Percentiles rank a stretch among this genome's conserved stretches.
Evolutionary conservation across 2,113 vertebrate species (phyloP).

Genomic region (Paracanthobrama guichenoti): DNA sequence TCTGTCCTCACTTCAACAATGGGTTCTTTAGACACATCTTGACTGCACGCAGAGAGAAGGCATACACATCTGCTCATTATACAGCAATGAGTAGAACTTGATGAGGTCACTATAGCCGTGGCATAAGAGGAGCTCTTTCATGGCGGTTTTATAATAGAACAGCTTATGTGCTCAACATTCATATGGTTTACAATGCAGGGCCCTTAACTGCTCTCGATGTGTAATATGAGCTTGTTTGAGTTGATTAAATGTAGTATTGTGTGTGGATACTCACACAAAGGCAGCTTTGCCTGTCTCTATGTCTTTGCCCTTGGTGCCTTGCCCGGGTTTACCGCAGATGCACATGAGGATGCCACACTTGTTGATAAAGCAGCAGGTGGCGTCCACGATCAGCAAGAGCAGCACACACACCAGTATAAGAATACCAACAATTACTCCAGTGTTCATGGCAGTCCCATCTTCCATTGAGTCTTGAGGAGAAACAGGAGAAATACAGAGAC

Average conservation of each 20-base stretch:
- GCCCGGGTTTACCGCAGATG: slow-evolving; percentile 89
- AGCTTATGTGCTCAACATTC: not conserved
- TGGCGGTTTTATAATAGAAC: not conserved
- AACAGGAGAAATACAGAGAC: slow-evolving; percentile 24
- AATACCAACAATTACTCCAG: slow-evolving; percentile 90
- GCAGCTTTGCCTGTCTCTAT: slow-evolving; percentile 92
- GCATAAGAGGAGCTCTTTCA: slow-evolving; percentile 25
- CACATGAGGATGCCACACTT: slow-evolving; percentile 98
- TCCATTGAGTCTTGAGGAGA: slow-evolving; percentile 69
- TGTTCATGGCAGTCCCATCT: slow-evolving; percentile 81
- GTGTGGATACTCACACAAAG: slow-evolving; percentile 86
- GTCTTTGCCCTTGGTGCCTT: slow-evolving; percentile 89
- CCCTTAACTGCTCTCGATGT: not conserved
- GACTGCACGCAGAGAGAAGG: slow-evolving; percentile 73
- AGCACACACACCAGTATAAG: slow-evolving; percentile 89
- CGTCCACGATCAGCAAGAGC: slow-evolving; percentile 90
- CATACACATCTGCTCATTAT: slow-evolving; percentile 29
- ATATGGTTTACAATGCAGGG: not conserved
- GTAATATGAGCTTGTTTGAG: not conserved
- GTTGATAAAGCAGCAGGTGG: slow-evolving; percentile 98
- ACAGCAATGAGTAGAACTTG: not conserved
- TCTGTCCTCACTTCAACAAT: slow-evolving; percentile 95
- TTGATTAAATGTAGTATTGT: not conserved
- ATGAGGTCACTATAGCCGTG: not conserved
- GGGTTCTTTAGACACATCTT: slow-evolving; percentile 96